Evolutionary conservation across 53 echinoderm and acorn worm species (phyloP), one percentile per base, ranked within the genome.

Genomic region (Temnopleurus reevesii): DNA sequence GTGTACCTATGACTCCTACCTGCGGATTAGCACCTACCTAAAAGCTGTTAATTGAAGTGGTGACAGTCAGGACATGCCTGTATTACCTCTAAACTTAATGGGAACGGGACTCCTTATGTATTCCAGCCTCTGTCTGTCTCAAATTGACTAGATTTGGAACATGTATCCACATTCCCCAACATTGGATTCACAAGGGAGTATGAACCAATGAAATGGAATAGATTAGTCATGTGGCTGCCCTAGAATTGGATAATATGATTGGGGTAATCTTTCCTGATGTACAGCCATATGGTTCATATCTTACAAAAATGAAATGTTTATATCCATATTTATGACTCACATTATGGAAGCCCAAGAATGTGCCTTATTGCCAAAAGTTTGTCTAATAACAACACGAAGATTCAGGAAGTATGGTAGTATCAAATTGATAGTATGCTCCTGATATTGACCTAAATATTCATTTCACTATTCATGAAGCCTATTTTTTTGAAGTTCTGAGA

Each of bases 1-100:
- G 79, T 79, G 79, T 79, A 46, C 17, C 4, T 29, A 79, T 79
- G 79, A 79, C 79, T 79, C 45, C 79, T 79, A 47, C 79, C n/a
- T 26, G 28, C 46, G 49, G 79, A 79, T 79, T 79, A 79, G 79
- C 79, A 79, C 79, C 49, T 49, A 79, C 47, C 4, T 15, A 27
- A 79, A 28, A 49, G 79, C 79, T 47, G 51, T 49, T 26, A 79
- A 79, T 79, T 79, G 49, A 49, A 79, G 46, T 79, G 79, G 46
- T 79, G 79, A 79, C 79, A 79, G 2, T 15, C 0, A 1, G 49
- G 79, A 46, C 49, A 46, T 38, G 41, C 26, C 19, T 71, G 71
- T 23, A 71, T 71, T 71, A 71, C 71, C 8, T 41, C 38, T n/a
- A n/a, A 36, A 3, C n/a, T 71, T 35, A 55, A 58, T 58, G 23